Conservation (phyloP, 2,113 vertebrate genomes). For the Pipra filicauda region DNA sequence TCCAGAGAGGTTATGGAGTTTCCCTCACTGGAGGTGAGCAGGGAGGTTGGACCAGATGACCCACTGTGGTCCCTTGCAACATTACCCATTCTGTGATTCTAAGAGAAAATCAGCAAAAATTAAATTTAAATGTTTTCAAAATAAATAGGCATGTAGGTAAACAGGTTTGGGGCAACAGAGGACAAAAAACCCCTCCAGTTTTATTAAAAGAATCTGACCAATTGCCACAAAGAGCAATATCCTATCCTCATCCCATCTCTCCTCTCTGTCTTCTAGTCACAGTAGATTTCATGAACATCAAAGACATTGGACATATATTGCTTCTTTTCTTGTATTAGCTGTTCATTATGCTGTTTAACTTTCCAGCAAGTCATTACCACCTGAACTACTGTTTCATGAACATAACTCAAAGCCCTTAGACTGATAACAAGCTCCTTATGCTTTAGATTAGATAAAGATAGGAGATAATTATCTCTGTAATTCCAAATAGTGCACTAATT, state of each 20-base stretch:
- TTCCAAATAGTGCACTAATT: background rate
- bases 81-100: background rate
- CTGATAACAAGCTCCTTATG: background rate
- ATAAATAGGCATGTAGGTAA: background rate
- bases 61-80: background rate
- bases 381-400: background rate
- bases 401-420: background rate
- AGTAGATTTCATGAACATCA: background rate
- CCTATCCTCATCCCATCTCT: background rate
- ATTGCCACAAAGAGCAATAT: background rate
- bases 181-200: rapidly evolving
- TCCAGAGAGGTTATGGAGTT: background rate
- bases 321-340: background rate
- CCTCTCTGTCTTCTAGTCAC: background rate
- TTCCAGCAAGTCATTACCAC: background rate
- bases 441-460: background rate
- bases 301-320: background rate
- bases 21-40: background rate
- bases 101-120: background rate
- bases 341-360: background rate
- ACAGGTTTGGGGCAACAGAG: background rate
- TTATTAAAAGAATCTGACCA: background rate
- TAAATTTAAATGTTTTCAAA: background rate
- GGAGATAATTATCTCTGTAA: background rate
- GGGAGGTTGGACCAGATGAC: background rate